phyloP scores from a whole-genome alignment of 1,140 invertebrate genomes.

The Cataglyphis hispanica region DNA sequence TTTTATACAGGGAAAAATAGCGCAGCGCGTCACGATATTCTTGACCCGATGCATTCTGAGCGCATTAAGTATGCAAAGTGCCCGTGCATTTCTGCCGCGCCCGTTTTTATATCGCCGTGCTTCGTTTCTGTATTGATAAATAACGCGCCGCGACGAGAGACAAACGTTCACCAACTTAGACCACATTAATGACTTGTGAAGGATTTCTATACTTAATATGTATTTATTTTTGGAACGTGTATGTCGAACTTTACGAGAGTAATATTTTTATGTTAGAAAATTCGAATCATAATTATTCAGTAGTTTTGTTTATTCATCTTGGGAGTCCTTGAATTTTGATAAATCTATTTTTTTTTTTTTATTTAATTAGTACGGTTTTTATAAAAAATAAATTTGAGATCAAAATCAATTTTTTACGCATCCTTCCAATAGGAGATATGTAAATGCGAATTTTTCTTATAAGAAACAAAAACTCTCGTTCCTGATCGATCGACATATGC shows the following conservation, averaged over 20 bases:
- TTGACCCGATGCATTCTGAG: conserved; percentile 65
- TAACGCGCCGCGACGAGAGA: conserved; percentile 4
- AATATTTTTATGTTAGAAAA: background rate
- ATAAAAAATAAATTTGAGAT: conserved; percentile 25
- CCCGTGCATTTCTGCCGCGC: conserved; percentile 36
- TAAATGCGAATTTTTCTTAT: background rate
- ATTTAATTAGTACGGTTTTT: conserved; percentile 10
- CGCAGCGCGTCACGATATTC: conserved; percentile 60
- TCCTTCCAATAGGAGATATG: background rate
- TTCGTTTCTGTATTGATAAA: conserved; percentile 44
- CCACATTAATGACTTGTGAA: background rate
- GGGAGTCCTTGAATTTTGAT: background rate
- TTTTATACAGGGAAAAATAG: conserved; percentile 50
- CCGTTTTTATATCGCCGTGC: background rate
- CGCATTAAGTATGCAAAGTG: conserved; percentile 69
- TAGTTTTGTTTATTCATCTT: background rate
- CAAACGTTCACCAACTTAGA: background rate
- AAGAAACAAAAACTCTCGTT: background rate
- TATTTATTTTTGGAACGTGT: background rate
- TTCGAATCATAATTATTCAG: background rate
- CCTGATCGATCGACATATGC: background rate
- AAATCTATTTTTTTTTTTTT: too few species aligned
- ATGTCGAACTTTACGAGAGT: background rate
- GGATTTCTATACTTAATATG: conserved; percentile 1
- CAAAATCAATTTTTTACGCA: background rate